Base-by-base conservation (phyloP, 2,113 vertebrate species). In the Camelus bactrianus region DNA sequence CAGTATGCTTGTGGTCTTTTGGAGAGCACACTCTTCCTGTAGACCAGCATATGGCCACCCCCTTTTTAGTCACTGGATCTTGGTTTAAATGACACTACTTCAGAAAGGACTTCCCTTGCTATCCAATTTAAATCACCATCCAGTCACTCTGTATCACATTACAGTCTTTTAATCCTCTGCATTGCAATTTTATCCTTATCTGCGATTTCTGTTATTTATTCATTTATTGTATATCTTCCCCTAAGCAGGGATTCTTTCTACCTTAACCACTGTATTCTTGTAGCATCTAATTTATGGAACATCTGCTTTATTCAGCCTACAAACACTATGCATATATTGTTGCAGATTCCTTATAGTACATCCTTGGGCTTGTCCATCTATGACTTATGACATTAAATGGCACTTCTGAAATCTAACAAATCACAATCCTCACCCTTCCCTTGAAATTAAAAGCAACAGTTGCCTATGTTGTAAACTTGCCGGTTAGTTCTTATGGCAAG, bases 351-450 rank as follows among this genome's bases (percentile, higher is more conserved):
- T 64, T 91, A 56, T 2, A 93, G 58, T 79, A 50, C n/a, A 69
- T 83, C 17, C 11, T 73, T 83, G 56, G 42, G 48, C 14, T 88
- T 1, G 9, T 48, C 42, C 3, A 35, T 72, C 38, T 72, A 30
- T n/a, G 52, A 7, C 22, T 35, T 30, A 52, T 28, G 80, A 62
- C 35, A 52, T 72, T 89, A 82, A 70, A 67, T 42, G 26, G 46
- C 15, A 70, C 22, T 60, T 92, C 16, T 79, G 42, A 93, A 96
- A 86, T 30, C 1, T 54, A 97, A 76, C 24, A 72, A 73, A 77
- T 38, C 19, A n/a, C 46, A 89, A 52, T 89, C 38, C 6, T 96
- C 32, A 60, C 10, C 3, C 85, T 77, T 65, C 17, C 62, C 46
- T 67, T 86, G 60, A 93, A 96, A 89, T 9, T 30, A 14, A 75